Evolutionary conservation across 2,888 invertebrate species (phyloP).

Genomic region (Apamea sordens): DNA sequence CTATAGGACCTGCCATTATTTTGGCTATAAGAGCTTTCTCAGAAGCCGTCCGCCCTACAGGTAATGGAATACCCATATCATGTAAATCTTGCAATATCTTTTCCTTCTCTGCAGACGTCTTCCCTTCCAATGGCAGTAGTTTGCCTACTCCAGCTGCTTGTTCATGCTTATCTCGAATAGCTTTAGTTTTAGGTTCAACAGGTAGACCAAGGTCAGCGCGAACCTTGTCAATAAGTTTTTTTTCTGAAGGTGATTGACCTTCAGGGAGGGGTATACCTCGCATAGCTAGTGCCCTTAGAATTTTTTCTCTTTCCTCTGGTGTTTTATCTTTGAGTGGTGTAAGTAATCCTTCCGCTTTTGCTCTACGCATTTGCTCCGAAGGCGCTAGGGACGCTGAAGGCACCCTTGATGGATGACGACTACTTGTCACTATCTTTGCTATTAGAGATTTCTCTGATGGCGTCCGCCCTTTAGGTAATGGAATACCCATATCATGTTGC

Average conservation of each 20-base stretch:
- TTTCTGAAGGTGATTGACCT: slow-evolving; percentile 64
- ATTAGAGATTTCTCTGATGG: too few relatives aligned
- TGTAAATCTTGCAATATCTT: slow-evolving; percentile 13
- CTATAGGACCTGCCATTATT: slow-evolving; percentile 63
- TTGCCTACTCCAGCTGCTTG: slow-evolving; percentile 35
- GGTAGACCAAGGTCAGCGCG: slow-evolving; percentile 28
- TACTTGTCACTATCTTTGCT: not conserved
- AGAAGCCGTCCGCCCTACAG: slow-evolving; percentile 73
- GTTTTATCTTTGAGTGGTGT: slow-evolving; percentile 39
- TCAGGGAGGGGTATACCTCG: slow-evolving; percentile 55
- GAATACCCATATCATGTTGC: too few relatives aligned
- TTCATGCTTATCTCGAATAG: slow-evolving; percentile 7
- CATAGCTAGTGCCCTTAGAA: slow-evolving; percentile 35
- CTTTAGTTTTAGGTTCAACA: slow-evolving; percentile 12
- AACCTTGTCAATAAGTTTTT: slow-evolving; percentile 28
- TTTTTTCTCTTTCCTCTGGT: slow-evolving; percentile 40
- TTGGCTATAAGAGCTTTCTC: slow-evolving; percentile 75
- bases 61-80: slow-evolving; percentile 72
- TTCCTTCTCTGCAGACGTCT: slow-evolving; percentile 13
- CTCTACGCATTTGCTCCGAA: slow-evolving; percentile 61
- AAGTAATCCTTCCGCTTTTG: slow-evolving; percentile 39
- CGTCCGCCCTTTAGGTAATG: too few relatives aligned
- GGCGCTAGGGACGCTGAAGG: not conserved
- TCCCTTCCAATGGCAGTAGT: slow-evolving; percentile 13
- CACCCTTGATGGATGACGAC: slow-evolving; percentile 48